Percentiles rank a stretch among this genome's conserved stretches.
These are phyloP conservation scores for Torymus auratus DNA, from an alignment of 2,888 invertebrate species.

Conservation along the genomic window DNA sequence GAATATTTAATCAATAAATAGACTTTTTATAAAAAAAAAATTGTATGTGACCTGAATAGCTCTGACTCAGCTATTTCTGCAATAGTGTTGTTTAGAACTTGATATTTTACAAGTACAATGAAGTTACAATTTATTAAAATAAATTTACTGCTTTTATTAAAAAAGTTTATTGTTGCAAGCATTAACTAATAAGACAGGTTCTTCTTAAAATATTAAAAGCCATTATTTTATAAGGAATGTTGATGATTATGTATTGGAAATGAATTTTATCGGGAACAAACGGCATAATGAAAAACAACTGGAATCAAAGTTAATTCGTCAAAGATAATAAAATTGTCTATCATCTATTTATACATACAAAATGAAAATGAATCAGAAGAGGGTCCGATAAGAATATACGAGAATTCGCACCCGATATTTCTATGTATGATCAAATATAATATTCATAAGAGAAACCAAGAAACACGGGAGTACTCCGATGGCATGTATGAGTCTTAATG, in stretches of 20 bases:
- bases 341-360: neutral
- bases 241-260: neutral
- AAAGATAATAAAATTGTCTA: neutral
- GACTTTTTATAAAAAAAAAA: neutral
- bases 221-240: too few relatives aligned
- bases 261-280: neutral
- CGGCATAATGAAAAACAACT: neutral
- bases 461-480: neutral
- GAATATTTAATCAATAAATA: constrained; percentile 4
- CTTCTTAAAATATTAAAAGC: too few relatives aligned
- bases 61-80: neutral
- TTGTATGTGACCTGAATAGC: neutral
- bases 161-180: too few relatives aligned
- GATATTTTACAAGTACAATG: neutral
- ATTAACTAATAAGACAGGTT: too few relatives aligned
- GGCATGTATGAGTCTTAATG: too few relatives aligned
- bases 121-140: neutral
- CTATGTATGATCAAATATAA: constrained; percentile 26
- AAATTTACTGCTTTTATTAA: too few relatives aligned
- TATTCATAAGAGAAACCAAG: neutral
- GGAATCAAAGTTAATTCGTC: neutral
- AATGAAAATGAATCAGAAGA: neutral
- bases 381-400: constrained; percentile 27
- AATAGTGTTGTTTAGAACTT: neutral
- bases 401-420: constrained; percentile 11